Conservation (phyloP, 2,113 vertebrate species). For the Elaphurus davidianus region DNA sequence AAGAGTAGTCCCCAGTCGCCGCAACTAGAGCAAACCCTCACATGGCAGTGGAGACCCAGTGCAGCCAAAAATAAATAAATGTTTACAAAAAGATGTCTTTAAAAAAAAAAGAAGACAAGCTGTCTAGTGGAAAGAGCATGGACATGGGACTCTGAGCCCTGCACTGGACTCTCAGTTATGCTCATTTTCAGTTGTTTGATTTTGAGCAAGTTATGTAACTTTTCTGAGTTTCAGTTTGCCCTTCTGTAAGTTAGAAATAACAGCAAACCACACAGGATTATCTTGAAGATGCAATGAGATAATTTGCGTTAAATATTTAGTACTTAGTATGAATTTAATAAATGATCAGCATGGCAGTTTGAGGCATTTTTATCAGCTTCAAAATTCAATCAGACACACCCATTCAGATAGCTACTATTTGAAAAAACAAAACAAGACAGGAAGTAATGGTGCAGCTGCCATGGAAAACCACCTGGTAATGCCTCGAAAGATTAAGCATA, state of each 20-base stretch:
- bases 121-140: neutral
- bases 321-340: neutral
- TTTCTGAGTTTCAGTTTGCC: neutral
- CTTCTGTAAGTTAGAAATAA: neutral
- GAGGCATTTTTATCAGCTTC: neutral
- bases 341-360: neutral
- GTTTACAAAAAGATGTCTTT: neutral
- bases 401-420: neutral
- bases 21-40: neutral
- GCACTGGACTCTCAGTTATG: neutral
- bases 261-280: neutral
- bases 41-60: neutral
- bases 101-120: neutral
- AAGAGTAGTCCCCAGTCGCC: accelerated
- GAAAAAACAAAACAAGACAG: neutral
- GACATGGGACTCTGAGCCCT: neutral
- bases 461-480: neutral
- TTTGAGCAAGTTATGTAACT: neutral
- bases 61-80: neutral
- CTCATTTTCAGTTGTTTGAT: neutral
- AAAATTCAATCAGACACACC: neutral
- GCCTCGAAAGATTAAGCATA: neutral
- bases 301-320: neutral
- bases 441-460: neutral
- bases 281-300: neutral